Evolutionary conservation across 2,888 invertebrate genomes (phyloP).

Genomic region (Megamerina dolium): DNA sequence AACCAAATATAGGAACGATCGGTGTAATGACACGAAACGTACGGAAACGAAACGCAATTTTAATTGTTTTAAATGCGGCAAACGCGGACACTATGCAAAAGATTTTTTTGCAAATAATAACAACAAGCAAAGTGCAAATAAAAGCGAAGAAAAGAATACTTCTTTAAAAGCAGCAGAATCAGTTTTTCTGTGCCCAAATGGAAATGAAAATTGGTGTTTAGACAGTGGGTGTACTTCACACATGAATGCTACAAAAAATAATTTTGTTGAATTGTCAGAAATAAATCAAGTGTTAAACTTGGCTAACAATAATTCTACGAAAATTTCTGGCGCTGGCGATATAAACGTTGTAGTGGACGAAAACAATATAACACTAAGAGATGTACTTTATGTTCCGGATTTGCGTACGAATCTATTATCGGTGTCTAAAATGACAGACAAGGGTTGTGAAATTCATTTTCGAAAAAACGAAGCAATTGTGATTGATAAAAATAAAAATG

Average conservation of each 20-base stretch:
- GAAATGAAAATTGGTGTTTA: constrained; percentile 1
- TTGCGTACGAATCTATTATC: constrained; percentile 20
- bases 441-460: constrained; percentile 17
- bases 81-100: too few species aligned
- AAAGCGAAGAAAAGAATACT: not conserved
- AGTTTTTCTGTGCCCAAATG: not conserved
- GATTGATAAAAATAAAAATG: constrained; percentile 5
- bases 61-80: too few species aligned
- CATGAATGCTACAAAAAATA: constrained; percentile 1
- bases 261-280: constrained; percentile 1
- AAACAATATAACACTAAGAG: constrained; percentile 13
- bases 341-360: constrained; percentile 6
- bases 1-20: too few species aligned
- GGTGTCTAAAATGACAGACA: constrained; percentile 17
- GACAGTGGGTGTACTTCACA: constrained; percentile 7
- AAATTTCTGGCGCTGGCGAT: constrained; percentile 16
- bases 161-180: constrained; percentile 2
- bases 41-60: too few species aligned
- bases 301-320: constrained; percentile 16
- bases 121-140: too few species aligned
- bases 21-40: too few species aligned
- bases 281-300: constrained; percentile 14
- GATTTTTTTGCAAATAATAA: too few species aligned
- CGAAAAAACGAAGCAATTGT: constrained; percentile 8
- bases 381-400: constrained; percentile 16